Evolutionary conservation across 1,140 invertebrate genomes (phyloP).

Genomic region (Ceratina australensis): DNA sequence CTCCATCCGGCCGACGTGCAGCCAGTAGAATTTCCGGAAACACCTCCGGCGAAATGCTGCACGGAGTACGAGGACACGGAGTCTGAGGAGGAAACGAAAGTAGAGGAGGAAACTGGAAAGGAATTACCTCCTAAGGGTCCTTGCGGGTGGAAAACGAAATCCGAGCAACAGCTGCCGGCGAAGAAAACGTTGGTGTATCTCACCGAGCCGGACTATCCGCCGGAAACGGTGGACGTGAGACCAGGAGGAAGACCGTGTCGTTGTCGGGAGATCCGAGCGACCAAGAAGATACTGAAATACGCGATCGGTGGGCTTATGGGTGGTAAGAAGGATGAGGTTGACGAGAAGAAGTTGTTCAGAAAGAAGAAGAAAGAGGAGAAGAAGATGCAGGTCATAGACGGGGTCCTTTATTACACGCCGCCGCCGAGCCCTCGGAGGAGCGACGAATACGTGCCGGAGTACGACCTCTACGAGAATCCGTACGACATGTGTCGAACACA

Average conservation of each 20-base stretch:
- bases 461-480: conserved; percentile 66
- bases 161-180: conserved; percentile 58
- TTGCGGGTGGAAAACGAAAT: conserved; percentile 61
- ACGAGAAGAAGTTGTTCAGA: conserved; percentile 16
- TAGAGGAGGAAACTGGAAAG: not conserved
- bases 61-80: conserved; percentile 7
- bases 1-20: conserved; percentile 27
- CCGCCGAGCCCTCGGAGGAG: conserved; percentile 63
- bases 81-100: not conserved
- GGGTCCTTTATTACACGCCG: conserved; percentile 65
- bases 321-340: conserved; percentile 5
- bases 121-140: conserved; percentile 37
- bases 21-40: conserved; percentile 38
- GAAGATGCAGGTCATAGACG: conserved; percentile 59
- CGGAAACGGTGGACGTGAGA: conserved; percentile 55
- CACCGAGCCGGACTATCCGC: conserved; percentile 53
- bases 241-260: conserved; percentile 62
- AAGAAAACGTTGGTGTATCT: conserved; percentile 67
- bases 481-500: conserved; percentile 53
- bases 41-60: conserved; percentile 18
- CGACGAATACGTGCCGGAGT: conserved; percentile 71
- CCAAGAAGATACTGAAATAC: conserved; percentile 63
- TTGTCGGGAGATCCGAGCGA: conserved; percentile 69
- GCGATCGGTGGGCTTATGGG: conserved; percentile 50
- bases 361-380: conserved; percentile 25